phyloP scores from a whole-genome alignment of 92 coral and sea anemone genomes.

The Muricea muricata region DNA sequence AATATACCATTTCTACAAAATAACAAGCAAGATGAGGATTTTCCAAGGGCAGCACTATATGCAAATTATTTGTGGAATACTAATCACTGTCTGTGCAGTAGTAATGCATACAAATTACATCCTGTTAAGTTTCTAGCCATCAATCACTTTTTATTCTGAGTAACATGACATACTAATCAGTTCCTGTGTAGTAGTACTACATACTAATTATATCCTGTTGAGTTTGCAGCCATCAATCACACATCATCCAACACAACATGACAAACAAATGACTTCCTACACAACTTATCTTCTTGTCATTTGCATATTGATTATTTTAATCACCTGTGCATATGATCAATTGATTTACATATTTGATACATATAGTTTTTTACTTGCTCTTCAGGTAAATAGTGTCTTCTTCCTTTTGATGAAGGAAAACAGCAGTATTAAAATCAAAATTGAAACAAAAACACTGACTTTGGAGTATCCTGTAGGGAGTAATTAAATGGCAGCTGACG shows the following conservation, averaged over 20 bases:
- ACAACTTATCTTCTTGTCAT: no score
- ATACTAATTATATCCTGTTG: neutral
- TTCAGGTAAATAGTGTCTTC: constrained; percentile 90
- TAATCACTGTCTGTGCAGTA: neutral
- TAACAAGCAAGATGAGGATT: no score
- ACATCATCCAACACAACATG: no score
- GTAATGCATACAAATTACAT: neutral
- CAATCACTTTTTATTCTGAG: no score
- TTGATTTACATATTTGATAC: constrained; percentile 94
- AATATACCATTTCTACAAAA: constrained; percentile 99
- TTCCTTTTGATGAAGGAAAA: constrained; percentile 48
- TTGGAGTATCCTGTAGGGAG: neutral
- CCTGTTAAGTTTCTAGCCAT: neutral
- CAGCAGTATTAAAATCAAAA: neutral
- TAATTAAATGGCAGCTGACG: no score
- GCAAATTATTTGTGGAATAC: neutral
- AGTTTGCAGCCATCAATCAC: no score
- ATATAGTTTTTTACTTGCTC: constrained; percentile 88
- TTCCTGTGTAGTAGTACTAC: neutral
- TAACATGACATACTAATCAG: neutral
- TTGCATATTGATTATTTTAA: neutral
- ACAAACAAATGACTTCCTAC: no score
- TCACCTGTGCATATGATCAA: constrained; percentile 98
- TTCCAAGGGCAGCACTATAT: no score
- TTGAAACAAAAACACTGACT: neutral